Conservation (phyloP, 2,113 vertebrate species). For the Amblyopsis rosae region DNA sequence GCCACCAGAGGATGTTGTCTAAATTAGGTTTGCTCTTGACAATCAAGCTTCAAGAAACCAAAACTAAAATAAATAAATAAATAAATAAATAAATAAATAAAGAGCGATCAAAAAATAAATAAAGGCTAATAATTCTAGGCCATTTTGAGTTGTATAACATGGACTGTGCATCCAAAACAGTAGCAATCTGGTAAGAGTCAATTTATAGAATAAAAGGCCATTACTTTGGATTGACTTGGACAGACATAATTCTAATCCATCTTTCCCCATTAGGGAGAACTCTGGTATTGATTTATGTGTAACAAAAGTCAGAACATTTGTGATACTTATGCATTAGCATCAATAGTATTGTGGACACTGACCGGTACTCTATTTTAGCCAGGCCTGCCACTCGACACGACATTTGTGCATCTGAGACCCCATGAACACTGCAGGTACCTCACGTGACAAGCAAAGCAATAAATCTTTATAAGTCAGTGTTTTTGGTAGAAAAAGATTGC, state of each 20-base stretch:
- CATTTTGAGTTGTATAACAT: background rate
- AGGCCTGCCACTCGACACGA: background rate
- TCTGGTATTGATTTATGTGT: background rate
- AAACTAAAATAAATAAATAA: too few relatives aligned
- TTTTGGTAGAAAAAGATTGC: background rate
- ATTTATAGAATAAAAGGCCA: background rate
- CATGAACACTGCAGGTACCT: slow-evolving; percentile 6
- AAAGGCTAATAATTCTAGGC: too few relatives aligned
- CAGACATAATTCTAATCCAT: background rate
- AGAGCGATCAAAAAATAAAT: too few relatives aligned
- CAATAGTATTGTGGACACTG: background rate
- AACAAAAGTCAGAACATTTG: background rate
- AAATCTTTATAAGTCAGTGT: slow-evolving; percentile 4
- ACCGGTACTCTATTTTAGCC: background rate
- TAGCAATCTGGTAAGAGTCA: background rate
- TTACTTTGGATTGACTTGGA: background rate
- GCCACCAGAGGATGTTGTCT: background rate
- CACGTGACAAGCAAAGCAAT: slow-evolving; percentile 11
- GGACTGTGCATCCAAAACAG: too few relatives aligned
- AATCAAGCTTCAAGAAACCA: background rate
- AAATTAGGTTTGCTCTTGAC: background rate
- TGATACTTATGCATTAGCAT: background rate
- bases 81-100: too few relatives aligned
- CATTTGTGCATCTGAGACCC: slow-evolving; percentile 1
- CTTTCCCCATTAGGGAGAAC: background rate